phyloP scores from a whole-genome alignment of 2,113 vertebrate species.

The Patagioenas fasciata region DNA sequence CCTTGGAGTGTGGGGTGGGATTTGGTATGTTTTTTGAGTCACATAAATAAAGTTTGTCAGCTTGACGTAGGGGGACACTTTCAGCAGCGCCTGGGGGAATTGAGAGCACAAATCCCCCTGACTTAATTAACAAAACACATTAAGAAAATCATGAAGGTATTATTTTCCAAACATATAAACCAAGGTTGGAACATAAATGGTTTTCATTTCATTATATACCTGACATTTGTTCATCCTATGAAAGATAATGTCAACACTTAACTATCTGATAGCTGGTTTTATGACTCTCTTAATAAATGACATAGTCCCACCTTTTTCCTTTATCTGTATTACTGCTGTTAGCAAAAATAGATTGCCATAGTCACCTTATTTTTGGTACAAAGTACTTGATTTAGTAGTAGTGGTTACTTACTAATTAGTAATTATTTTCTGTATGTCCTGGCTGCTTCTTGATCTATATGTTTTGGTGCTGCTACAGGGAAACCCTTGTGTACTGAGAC shows the following conservation, averaged over 20 bases:
- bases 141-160: slow-evolving; percentile 15
- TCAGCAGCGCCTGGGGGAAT: neutral
- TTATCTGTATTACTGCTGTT: neutral
- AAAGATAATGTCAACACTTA: slow-evolving; percentile 27
- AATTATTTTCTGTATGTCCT: neutral
- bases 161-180: slow-evolving; percentile 38
- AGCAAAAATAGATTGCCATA: neutral
- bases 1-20: neutral
- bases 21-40: neutral
- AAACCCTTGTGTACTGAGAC: neutral
- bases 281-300: slow-evolving; percentile 14
- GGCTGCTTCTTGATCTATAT: neutral
- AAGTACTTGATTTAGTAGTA: neutral
- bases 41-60: neutral
- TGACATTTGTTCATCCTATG: slow-evolving; percentile 20
- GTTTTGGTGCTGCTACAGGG: neutral
- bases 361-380: neutral
- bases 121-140: slow-evolving; percentile 27
- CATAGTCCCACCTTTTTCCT: neutral
- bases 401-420: neutral
- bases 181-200: neutral
- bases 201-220: neutral
- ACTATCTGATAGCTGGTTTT: neutral
- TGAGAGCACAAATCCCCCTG: neutral
- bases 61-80: neutral